phyloP scores from a whole-genome alignment of 92 coral and sea anemone species.

The Heliopora coerulea region DNA sequence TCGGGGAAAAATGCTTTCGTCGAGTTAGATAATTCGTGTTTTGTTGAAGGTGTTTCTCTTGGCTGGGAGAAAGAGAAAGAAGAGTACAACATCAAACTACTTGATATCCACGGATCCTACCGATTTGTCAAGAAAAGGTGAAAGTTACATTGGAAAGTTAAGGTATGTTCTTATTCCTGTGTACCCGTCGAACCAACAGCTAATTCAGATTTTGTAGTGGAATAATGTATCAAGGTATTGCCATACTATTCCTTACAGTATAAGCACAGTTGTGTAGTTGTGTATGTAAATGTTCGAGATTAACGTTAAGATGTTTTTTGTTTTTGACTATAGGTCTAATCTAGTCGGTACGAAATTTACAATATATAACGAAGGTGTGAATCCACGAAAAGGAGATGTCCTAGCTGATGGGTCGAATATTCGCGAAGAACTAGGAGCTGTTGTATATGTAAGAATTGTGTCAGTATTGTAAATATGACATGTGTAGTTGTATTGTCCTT shows the following conservation, averaged over 20 bases:
- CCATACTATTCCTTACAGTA: too few species aligned
- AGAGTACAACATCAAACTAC: slow-evolving; percentile 96
- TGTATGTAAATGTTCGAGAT: too few species aligned
- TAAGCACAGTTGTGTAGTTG: too few species aligned
- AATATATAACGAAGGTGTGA: slow-evolving; percentile 93
- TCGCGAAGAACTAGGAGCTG: slow-evolving; percentile 86
- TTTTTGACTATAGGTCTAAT: slow-evolving; percentile 65
- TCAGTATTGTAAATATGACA: neutral
- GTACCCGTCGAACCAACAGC: too few species aligned
- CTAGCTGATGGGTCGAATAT: slow-evolving; percentile 93
- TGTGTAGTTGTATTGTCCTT: neutral
- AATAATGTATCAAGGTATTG: too few species aligned
- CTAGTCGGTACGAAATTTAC: slow-evolving; percentile 95
- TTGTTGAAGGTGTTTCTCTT: slow-evolving; percentile 70
- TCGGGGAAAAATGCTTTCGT: too few species aligned
- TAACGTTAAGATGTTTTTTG: neutral
- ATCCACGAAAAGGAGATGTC: slow-evolving; percentile 92
- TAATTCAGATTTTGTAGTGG: too few species aligned
- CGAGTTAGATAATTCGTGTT: neutral
- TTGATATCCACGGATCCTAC: slow-evolving; percentile 98
- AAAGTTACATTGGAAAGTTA: slow-evolving; percentile 92
- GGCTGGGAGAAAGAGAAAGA: slow-evolving; percentile 97
- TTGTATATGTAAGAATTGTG: slow-evolving; percentile 88
- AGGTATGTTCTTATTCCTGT: slow-evolving; percentile 35
- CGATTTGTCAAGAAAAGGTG: slow-evolving; percentile 95